Conservation (phyloP, 1,140 invertebrate genomes). For the Ganaspis sp. region DNA sequence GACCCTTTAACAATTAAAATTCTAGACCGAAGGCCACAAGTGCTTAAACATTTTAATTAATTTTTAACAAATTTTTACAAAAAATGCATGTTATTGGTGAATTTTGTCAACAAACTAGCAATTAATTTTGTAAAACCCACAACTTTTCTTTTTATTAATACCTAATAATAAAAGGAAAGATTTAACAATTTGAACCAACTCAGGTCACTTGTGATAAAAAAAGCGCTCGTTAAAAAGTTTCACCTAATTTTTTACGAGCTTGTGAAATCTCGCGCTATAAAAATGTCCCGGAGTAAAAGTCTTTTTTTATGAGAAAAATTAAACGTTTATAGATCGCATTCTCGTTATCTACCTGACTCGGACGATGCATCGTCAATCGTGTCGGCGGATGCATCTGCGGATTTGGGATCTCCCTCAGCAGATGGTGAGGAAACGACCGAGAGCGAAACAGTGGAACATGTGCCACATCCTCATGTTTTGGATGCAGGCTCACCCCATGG, state of each 20-base stretch:
- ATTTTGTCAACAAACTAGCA: too few species aligned
- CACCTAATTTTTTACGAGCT: constrained; percentile 10
- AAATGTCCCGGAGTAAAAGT: background rate
- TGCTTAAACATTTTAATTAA: too few species aligned
- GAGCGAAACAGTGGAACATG: constrained; percentile 66
- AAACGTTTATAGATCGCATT: constrained; percentile 57
- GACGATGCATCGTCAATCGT: constrained; percentile 70
- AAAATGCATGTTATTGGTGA: too few species aligned
- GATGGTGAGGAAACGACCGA: constrained; percentile 69
- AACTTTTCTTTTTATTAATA: too few species aligned
- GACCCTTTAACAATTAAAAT: too few species aligned
- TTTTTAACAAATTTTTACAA: too few species aligned
- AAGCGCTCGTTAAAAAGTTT: constrained; percentile 29
- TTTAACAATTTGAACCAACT: background rate
- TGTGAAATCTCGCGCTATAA: background rate
- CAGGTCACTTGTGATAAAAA: background rate
- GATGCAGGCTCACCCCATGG: constrained; percentile 65
- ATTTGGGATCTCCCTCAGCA: constrained; percentile 67
- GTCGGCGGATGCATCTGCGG: constrained; percentile 69
- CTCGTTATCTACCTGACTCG: constrained; percentile 67
- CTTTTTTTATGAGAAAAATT: background rate
- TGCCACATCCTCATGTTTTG: constrained; percentile 70
- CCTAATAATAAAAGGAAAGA: background rate
- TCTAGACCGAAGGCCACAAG: too few species aligned
- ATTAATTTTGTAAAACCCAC: too few species aligned